A percentile compares a stretch with the other conserved stretches of the same genome.
phyloP scores from a whole-genome alignment of 2,797 vertebrate species.

The Sarcophilus harrisii region DNA sequence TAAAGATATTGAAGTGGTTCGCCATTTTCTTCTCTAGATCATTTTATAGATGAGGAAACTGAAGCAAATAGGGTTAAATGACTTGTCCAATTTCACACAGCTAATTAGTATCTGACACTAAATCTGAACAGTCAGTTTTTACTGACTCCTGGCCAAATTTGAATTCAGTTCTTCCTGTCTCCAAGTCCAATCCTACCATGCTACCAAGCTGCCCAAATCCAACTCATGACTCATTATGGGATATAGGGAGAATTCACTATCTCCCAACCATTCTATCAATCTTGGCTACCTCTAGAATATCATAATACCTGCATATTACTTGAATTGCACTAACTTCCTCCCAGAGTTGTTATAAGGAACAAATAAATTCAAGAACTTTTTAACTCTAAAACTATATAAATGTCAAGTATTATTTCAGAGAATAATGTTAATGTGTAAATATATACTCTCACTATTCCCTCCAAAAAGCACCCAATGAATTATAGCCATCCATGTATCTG shows the following conservation, averaged over 20 bases:
- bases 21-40: neutral
- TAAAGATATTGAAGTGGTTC: neutral
- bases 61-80: neutral
- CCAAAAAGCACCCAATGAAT: neutral
- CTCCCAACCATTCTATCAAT: neutral
- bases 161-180: neutral
- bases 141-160: neutral
- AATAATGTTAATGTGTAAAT: too few species aligned
- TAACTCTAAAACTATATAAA: neutral
- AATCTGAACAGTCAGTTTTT: too few species aligned
- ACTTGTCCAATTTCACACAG: neutral
- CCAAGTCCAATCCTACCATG: neutral
- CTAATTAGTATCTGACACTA: neutral
- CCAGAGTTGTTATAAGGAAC: neutral
- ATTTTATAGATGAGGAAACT: neutral
- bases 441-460: neutral
- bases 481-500: neutral
- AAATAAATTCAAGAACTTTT: neutral
- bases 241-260: too few species aligned
- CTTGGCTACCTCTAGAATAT: neutral
- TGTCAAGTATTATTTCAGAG: constrained; percentile 12
- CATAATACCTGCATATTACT: neutral
- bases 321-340: neutral
- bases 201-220: neutral
- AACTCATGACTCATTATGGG: neutral